Percentiles rank a stretch among this genome's conserved stretches.
Evolutionary conservation across 2,888 invertebrate genomes (phyloP).

Genomic region (Nymphalis polychloros): DNA sequence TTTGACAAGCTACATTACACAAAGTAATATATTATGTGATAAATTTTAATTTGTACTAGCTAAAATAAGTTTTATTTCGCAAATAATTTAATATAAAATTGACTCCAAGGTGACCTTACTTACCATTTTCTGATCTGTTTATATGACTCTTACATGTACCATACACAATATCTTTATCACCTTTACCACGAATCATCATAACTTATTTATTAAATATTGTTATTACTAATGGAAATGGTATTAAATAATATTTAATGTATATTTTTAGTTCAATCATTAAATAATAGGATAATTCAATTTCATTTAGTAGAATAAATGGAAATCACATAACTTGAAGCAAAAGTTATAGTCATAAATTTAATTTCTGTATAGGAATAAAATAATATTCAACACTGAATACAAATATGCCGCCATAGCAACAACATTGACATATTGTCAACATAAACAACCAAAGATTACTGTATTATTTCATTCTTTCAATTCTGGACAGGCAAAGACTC

Average conservation of each 20-base stretch:
- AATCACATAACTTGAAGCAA: no score
- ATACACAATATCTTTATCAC: constrained; percentile 45
- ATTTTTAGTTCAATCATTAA: no score
- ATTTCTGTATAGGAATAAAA: background rate
- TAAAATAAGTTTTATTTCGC: no score
- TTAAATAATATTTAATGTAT: background rate
- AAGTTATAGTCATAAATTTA: no score
- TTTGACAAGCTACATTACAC: no score
- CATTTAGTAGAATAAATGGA: no score
- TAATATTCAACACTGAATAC: constrained; percentile 31
- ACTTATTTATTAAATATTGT: background rate
- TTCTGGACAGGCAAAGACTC: background rate
- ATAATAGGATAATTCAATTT: no score
- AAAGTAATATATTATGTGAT: no score
- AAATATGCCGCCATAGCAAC: constrained; percentile 71
- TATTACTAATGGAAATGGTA: background rate
- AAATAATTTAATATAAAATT: no score
- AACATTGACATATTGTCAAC: constrained; percentile 13
- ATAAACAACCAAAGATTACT: background rate
- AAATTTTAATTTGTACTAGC: no score
- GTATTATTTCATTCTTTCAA: background rate
- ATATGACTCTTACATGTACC: constrained; percentile 48
- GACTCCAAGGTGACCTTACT: background rate
- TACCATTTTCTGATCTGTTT: constrained; percentile 42
- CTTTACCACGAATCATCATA: constrained; percentile 51